Evolutionary conservation across 2,797 vertebrate genomes (phyloP), one percentile per base, ranked within the genome.

Genomic region (Eupleurogrammus muticus): DNA sequence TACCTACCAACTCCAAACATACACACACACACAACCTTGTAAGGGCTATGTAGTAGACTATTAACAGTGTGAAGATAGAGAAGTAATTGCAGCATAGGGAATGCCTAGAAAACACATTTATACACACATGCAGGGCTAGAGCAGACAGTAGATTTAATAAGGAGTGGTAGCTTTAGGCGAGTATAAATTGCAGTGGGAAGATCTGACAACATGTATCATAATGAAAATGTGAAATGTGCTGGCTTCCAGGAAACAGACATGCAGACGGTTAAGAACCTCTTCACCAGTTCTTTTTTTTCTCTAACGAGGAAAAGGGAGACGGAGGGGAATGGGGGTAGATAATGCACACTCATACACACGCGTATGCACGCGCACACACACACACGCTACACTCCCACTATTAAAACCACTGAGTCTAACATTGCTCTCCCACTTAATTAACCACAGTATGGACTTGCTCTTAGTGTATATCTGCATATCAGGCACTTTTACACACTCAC

Each of bases 401-500:
- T 92, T 92, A 93, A 93, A 93, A 87, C 82, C 90, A 88, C 77
- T 68, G 80, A 87, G 84, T 91, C 93, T 91, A 89, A 92, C 89
- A 84, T 87, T 80, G 80, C 82, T 91, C 82, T 89, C 86, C 83
- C 88, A 90, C 88, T 87, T 90, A 92, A 93, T 93, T 92, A 93
- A 94, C 86, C 88, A 89, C 85, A 83, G 83, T 84, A 87, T 86
- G 85, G 89, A 81, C 89, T 86, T 69, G 66, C 82, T 87, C 83
- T 85, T 85, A 87, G 81, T 87, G 70, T 85, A 85, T 88, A 89
- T 92, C 87, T 90, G 92, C 92, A 89, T 88, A 90, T 89, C 86
- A 86, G 85, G 87, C 85, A 90, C 83, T 92, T 90, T 92, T 89
- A 85, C 76, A 65, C 61, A 66, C 51, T 69, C 47, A 57, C 66